Conservation (phyloP, 2,113 vertebrate genomes). For the Melanerpes aurifrons region DNA sequence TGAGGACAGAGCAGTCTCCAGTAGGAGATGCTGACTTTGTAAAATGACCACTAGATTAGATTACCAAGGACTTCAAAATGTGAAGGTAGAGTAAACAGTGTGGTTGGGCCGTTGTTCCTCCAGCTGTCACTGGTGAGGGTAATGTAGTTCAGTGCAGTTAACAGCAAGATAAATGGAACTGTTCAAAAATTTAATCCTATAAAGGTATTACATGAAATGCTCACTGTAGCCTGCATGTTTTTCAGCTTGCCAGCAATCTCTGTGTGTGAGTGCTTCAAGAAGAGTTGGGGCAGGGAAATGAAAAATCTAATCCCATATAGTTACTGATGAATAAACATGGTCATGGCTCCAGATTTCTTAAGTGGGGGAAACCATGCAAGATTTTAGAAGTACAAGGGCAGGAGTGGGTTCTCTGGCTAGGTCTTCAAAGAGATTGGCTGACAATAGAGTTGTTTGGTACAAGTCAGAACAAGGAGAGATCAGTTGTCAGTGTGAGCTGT, state of each 20-base stretch:
- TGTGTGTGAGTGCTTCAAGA: neutral
- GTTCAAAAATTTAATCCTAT: constrained; percentile 47
- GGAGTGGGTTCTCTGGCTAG: neutral
- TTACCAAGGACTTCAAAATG: neutral
- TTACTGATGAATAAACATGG: neutral
- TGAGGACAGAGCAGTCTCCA: neutral
- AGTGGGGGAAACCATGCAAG: neutral
- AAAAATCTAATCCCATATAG: neutral
- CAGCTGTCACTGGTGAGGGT: neutral
- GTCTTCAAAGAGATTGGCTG: neutral
- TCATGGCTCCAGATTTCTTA: neutral
- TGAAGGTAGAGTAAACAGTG: neutral
- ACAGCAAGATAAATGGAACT: constrained; percentile 49
- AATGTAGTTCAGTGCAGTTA: neutral
- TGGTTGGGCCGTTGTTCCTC: neutral
- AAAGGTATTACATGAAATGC: neutral
- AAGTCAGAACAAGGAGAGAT: neutral
- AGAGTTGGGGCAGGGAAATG: neutral
- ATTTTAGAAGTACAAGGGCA: neutral
- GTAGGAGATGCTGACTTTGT: neutral
- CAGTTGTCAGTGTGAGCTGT: neutral
- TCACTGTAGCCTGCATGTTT: neutral
- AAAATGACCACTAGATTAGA: neutral
- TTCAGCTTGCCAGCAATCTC: neutral
- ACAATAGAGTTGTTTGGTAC: neutral